These are phyloP conservation scores for Rhegmatorhina hoffmannsi DNA, from an alignment of 2,113 vertebrate genomes.

Conservation along the genomic window DNA sequence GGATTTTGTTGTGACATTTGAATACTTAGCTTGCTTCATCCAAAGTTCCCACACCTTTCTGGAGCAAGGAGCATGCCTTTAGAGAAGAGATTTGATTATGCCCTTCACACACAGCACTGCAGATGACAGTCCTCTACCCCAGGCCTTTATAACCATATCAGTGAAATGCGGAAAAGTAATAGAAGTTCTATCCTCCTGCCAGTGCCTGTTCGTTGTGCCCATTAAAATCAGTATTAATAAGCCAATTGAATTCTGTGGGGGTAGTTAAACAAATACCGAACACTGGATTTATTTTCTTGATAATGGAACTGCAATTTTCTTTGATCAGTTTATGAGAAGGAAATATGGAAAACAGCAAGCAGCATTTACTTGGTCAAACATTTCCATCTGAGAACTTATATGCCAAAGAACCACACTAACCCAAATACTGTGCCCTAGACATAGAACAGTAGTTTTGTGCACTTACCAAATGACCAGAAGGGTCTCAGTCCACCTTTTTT, in stretches of 20 bases:
- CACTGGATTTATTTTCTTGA: not conserved
- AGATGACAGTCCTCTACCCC: not conserved
- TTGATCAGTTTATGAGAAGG: not conserved
- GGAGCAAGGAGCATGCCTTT: not conserved
- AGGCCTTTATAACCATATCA: not conserved
- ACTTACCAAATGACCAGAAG: not conserved
- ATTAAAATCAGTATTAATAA: not conserved
- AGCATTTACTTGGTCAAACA: not conserved
- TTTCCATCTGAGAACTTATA: not conserved
- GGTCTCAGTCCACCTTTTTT: not conserved
- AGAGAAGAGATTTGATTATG: not conserved
- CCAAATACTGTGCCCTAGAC: not conserved
- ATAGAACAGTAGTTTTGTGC: not conserved
- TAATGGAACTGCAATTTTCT: not conserved
- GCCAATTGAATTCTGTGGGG: not conserved
- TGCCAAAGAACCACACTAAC: not conserved
- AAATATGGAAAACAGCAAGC: not conserved
- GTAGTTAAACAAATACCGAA: not conserved
- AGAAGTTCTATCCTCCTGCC: not conserved
- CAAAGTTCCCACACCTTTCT: not conserved
- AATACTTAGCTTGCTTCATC: not conserved
- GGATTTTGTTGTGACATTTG: not conserved
- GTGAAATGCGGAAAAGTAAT: not conserved
- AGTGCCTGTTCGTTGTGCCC: not conserved
- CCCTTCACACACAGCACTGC: not conserved